Conservation (phyloP, 2,797 vertebrate species). For the Enteromius argenteus region DNA sequence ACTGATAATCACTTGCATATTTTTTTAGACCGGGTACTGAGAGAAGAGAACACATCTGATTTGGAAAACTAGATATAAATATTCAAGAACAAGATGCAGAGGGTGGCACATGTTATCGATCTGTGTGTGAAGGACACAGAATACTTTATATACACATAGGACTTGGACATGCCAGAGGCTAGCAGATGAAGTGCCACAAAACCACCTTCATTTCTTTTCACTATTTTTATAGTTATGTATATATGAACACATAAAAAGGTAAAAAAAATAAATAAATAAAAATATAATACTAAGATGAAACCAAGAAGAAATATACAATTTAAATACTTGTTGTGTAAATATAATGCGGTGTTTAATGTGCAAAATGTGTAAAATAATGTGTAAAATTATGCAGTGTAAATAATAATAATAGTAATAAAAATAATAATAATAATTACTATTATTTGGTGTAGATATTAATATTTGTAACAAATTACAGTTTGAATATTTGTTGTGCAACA, state of each 20-base stretch:
- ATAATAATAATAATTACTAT: too few species aligned
- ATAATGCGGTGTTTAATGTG: too few species aligned
- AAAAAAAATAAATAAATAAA: too few species aligned
- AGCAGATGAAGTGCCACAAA: not conserved
- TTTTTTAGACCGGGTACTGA: not conserved
- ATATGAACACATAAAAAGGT: too few species aligned
- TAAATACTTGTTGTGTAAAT: not conserved
- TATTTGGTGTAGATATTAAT: too few species aligned
- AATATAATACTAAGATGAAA: too few species aligned
- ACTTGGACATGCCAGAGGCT: not conserved
- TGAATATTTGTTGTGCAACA: too few species aligned
- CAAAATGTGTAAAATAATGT: too few species aligned
- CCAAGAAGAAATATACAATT: not conserved
- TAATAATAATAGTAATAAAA: too few species aligned
- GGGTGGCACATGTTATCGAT: not conserved
- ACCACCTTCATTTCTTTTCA: not conserved
- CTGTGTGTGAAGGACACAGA: not conserved
- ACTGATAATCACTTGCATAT: constrained; percentile 8
- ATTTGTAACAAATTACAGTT: too few species aligned
- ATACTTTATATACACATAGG: not conserved
- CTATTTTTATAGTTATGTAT: not conserved
- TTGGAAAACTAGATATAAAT: not conserved
- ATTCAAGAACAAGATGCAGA: not conserved
- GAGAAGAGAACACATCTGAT: constrained; percentile 13
- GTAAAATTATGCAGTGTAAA: not conserved